Percentiles rank a stretch among this genome's conserved stretches.
These are phyloP conservation scores for Melinaea menophilus DNA, from an alignment of 2,888 invertebrate genomes.

Conservation along the genomic window DNA sequence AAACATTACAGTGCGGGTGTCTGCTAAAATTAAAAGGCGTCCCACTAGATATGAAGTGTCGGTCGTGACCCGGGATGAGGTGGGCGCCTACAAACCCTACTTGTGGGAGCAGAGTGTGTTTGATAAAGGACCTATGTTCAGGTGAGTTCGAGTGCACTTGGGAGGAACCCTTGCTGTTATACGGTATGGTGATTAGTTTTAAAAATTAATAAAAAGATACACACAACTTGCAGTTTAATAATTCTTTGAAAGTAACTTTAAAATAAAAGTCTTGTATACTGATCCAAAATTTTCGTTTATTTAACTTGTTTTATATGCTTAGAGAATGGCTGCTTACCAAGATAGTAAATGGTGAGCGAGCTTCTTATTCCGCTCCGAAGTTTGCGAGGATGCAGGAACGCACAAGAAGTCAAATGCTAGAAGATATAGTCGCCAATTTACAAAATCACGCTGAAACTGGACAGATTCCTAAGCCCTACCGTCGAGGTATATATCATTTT, in stretches of 20 bases:
- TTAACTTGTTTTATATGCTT: neutral
- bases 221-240: too few relatives aligned
- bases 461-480: conserved; percentile 96
- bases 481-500: conserved; percentile 77
- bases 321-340: conserved; percentile 95
- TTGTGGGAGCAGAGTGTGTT: conserved; percentile 97
- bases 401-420: conserved; percentile 94
- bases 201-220: conserved; percentile 12
- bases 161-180: neutral
- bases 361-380: conserved; percentile 95
- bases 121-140: conserved; percentile 96
- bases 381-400: conserved; percentile 97
- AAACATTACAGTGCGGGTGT: conserved; percentile 84
- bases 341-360: conserved; percentile 95
- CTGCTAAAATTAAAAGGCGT: conserved; percentile 90
- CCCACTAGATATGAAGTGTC: conserved; percentile 94
- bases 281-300: neutral
- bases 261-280: too few relatives aligned
- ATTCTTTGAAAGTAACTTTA: too few relatives aligned
- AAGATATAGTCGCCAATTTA: conserved; percentile 94
- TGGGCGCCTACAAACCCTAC: conserved; percentile 96
- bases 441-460: conserved; percentile 97
- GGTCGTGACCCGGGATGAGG: conserved; percentile 95
- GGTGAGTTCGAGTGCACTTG: conserved; percentile 61
- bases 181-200: neutral